These are phyloP conservation scores for Acanthurus tractus DNA, from an alignment of 2,797 vertebrate genomes.

Conservation along the genomic window DNA sequence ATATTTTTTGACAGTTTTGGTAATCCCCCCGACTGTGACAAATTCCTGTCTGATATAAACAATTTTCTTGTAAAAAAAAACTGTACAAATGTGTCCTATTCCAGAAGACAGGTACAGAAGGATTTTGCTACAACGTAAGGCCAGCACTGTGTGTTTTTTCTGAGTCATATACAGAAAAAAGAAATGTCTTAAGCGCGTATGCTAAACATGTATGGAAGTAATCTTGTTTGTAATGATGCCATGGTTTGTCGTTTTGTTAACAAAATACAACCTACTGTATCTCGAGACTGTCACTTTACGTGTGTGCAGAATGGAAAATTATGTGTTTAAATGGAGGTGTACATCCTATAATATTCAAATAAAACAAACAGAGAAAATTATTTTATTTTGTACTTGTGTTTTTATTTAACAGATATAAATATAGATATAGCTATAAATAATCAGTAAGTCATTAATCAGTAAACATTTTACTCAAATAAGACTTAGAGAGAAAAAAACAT, in stretches of 20 bases:
- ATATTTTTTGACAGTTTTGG: neutral
- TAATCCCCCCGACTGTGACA: neutral
- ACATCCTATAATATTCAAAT: too few species aligned
- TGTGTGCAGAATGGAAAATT: neutral
- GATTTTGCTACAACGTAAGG: neutral
- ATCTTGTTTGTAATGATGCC: neutral
- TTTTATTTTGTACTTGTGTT: too few species aligned
- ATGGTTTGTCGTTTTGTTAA: neutral
- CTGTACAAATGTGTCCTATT: neutral
- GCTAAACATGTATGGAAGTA: neutral
- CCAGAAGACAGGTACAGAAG: neutral
- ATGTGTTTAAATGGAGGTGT: neutral
- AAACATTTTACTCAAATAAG: too few species aligned
- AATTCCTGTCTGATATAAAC: neutral
- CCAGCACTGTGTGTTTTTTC: neutral
- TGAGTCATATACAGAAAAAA: neutral
- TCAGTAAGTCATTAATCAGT: too few species aligned
- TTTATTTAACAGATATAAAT: too few species aligned
- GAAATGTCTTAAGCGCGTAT: neutral
- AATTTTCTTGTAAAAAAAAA: neutral
- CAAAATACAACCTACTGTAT: neutral
- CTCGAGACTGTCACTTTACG: fast-evolving
- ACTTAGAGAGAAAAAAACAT: too few species aligned
- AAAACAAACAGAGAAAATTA: too few species aligned
- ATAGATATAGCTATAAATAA: too few species aligned